phyloP scores from a whole-genome alignment of 2,888 invertebrate species.

The Macrophya alboannulata region DNA sequence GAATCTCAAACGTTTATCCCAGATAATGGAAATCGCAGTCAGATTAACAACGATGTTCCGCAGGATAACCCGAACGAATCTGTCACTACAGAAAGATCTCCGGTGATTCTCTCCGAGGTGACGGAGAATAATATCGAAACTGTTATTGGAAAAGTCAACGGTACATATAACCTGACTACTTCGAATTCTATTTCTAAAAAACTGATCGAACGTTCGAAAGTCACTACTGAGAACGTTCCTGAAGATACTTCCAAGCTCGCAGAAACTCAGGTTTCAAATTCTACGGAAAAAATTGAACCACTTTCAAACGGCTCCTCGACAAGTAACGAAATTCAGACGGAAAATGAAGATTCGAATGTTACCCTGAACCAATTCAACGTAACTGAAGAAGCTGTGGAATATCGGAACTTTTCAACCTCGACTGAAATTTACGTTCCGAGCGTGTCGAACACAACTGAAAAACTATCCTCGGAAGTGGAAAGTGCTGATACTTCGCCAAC shows the following conservation, averaged over 20 bases:
- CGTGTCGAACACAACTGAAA: slow-evolving; percentile 3
- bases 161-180: slow-evolving; percentile 24
- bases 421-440: background rate
- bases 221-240: background rate
- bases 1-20: background rate
- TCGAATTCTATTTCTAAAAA: slow-evolving; percentile 29
- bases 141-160: slow-evolving; percentile 14
- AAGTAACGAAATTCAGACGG: slow-evolving; percentile 62
- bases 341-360: slow-evolving; percentile 62
- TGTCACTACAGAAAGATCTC: slow-evolving; percentile 16
- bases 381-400: slow-evolving; percentile 63
- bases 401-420: slow-evolving; percentile 16
- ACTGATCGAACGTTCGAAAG: slow-evolving; percentile 18
- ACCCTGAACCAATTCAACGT: slow-evolving; percentile 64
- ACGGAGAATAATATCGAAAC: slow-evolving; percentile 43
- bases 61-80: slow-evolving; percentile 12
- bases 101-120: slow-evolving; percentile 23
- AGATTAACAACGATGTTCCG: slow-evolving; percentile 36
- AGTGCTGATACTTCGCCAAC: background rate
- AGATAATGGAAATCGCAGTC: slow-evolving; percentile 17
- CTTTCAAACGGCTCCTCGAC: slow-evolving; percentile 43
- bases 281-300: slow-evolving; percentile 56
- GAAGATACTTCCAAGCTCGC: background rate
- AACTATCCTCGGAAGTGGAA: background rate
- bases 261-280: slow-evolving; percentile 18